Evolutionary conservation across 2,797 vertebrate genomes (phyloP).

Genomic region (Iguana delicatissima): DNA sequence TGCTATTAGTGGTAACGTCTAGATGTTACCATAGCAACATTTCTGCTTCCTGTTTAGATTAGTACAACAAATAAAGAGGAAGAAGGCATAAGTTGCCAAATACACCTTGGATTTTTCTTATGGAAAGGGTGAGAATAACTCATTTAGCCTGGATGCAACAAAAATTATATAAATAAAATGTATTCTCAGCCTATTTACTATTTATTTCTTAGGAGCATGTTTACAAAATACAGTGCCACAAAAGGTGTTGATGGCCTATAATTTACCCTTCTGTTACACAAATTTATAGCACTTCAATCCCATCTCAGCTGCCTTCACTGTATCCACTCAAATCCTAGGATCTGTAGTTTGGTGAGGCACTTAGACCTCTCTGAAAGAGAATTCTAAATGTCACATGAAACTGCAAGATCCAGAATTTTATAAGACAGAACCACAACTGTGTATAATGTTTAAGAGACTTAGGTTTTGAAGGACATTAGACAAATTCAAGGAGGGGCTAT

Average conservation of each 20-base stretch:
- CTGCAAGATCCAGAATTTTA: too few relatives aligned
- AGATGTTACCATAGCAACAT: conserved; percentile 59
- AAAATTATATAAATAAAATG: background rate
- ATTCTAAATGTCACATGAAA: too few relatives aligned
- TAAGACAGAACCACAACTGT: too few relatives aligned
- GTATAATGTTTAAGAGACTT: background rate
- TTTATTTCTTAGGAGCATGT: background rate
- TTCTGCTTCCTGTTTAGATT: conserved; percentile 54
- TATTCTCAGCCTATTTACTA: conserved; percentile 28
- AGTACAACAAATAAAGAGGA: conserved; percentile 28
- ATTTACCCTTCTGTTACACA: background rate
- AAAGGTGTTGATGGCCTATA: background rate
- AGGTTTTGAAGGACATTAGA: background rate
- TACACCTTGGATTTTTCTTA: conserved; percentile 42
- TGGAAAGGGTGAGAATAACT: conserved; percentile 36
- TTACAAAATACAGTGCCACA: background rate
- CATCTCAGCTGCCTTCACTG: too few relatives aligned
- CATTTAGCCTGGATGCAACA: background rate
- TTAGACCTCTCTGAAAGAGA: too few relatives aligned
- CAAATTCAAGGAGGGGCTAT: background rate
- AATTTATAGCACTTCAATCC: background rate
- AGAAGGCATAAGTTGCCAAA: conserved; percentile 46
- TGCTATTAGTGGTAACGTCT: conserved; percentile 46
- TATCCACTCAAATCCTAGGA: too few relatives aligned
- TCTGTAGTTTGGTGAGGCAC: too few relatives aligned